phyloP scores from a whole-genome alignment of 2,797 vertebrate genomes.

The Brotula barbata region DNA sequence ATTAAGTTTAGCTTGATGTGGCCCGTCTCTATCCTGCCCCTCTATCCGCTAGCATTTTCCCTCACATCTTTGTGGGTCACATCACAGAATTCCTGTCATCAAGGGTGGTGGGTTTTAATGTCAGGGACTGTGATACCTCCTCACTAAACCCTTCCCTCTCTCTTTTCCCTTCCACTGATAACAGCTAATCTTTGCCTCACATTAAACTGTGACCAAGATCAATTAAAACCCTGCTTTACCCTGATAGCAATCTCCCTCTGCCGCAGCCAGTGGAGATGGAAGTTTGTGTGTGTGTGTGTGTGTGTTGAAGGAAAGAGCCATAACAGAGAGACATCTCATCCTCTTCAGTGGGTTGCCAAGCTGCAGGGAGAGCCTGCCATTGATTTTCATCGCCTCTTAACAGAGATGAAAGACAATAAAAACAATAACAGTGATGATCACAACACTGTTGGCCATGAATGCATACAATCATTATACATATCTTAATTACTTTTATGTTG shows the following conservation, averaged over 20 bases:
- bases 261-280: constrained; percentile 66
- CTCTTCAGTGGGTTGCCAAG: constrained; percentile 67
- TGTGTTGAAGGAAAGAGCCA: constrained; percentile 39
- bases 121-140: constrained; percentile 76
- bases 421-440: constrained; percentile 79
- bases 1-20: constrained; percentile 76
- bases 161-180: constrained; percentile 72
- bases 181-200: constrained; percentile 80
- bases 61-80: constrained; percentile 75
- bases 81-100: constrained; percentile 78
- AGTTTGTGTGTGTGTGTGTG: constrained; percentile 45
- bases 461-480: constrained; percentile 71
- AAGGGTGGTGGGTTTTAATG: constrained; percentile 77
- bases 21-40: constrained; percentile 64
- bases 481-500: constrained; percentile 72
- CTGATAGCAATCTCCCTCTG: constrained; percentile 78
- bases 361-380: constrained; percentile 73
- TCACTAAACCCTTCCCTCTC: constrained; percentile 73
- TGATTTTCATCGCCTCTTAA: constrained; percentile 78
- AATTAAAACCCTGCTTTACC: constrained; percentile 79
- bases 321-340: constrained; percentile 58
- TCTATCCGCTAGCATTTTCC: constrained; percentile 62
- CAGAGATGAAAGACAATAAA: constrained; percentile 79
- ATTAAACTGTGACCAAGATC: constrained; percentile 85
- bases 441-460: constrained; percentile 68